phyloP scores from a whole-genome alignment of 2,797 vertebrate genomes.

The Champsocephalus esox region DNA sequence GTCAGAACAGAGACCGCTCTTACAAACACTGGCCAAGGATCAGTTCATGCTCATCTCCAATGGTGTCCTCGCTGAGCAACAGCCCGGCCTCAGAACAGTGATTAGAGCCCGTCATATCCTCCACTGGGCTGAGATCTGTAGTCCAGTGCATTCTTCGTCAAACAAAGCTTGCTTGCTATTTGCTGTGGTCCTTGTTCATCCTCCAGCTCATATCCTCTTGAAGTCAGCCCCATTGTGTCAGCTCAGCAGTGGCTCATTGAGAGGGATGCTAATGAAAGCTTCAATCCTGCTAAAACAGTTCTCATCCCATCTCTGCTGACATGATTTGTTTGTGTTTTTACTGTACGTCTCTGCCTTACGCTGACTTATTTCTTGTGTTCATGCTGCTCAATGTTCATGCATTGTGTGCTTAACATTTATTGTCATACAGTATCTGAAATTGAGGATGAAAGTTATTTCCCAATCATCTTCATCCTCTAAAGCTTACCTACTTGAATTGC shows the following conservation, averaged over 20 bases:
- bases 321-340: constrained; percentile 45
- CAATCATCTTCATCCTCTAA: constrained; percentile 48
- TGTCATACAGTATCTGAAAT: constrained; percentile 57
- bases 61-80: constrained; percentile 22
- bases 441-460: constrained; percentile 51
- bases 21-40: constrained; percentile 42
- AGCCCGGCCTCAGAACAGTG: constrained; percentile 56
- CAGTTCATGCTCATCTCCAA: constrained; percentile 33
- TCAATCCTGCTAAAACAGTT: constrained; percentile 19
- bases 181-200: constrained; percentile 65
- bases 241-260: constrained; percentile 62
- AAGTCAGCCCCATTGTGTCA: constrained; percentile 67
- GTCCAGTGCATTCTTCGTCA: constrained; percentile 43
- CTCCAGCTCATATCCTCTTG: constrained; percentile 67
- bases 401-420: constrained; percentile 55
- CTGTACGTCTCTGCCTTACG: constrained; percentile 74
- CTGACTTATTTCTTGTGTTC: constrained; percentile 59
- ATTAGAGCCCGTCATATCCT: constrained; percentile 51
- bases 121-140: constrained; percentile 50
- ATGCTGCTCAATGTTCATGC: constrained; percentile 69
- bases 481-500: constrained; percentile 73
- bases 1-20: constrained; percentile 40
- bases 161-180: constrained; percentile 68
- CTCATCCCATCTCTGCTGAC: constrained; percentile 36
- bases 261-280: constrained; percentile 58